Evolutionary conservation across 2,797 vertebrate species (phyloP).

Genomic region (Saxicola maurus): DNA sequence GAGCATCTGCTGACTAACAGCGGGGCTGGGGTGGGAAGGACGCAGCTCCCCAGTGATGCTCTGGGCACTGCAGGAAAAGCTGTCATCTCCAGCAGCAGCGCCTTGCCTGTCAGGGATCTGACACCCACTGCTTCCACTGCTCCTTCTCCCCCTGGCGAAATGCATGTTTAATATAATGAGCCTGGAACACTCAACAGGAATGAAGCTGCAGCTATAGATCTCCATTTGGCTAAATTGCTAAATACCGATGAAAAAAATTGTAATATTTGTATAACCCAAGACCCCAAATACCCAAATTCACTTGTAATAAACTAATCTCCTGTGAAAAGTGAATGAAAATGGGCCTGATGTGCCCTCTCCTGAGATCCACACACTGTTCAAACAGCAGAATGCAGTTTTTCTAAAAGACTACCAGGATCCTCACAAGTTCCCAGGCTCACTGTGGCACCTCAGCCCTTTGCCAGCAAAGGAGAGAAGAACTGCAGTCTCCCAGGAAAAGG

Average conservation of each 20-base stretch:
- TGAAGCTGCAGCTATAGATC: not conserved
- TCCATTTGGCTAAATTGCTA: not conserved
- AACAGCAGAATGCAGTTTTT: not conserved
- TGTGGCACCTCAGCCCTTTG: not conserved
- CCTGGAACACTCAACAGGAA: not conserved
- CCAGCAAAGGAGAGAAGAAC: not conserved
- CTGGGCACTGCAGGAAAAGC: not conserved
- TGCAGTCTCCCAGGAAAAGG: not conserved
- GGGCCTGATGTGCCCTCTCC: not conserved
- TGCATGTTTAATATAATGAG: not conserved
- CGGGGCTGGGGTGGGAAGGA: not conserved
- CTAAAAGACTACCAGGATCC: not conserved
- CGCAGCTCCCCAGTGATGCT: not conserved
- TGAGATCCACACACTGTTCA: rapidly evolving
- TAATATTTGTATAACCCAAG: not conserved
- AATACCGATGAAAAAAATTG: not conserved
- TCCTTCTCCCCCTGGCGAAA: not conserved
- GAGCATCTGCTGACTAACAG: not conserved
- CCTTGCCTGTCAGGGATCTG: not conserved
- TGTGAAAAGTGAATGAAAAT: not conserved
- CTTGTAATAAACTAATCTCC: not conserved
- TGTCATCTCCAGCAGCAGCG: not conserved
- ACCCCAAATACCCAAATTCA: rapidly evolving
- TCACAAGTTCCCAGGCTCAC: rapidly evolving
- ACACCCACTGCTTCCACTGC: conserved; percentile 5